phyloP scores from a whole-genome alignment of 1,140 invertebrate species.

The Mactra quadrangularis region DNA sequence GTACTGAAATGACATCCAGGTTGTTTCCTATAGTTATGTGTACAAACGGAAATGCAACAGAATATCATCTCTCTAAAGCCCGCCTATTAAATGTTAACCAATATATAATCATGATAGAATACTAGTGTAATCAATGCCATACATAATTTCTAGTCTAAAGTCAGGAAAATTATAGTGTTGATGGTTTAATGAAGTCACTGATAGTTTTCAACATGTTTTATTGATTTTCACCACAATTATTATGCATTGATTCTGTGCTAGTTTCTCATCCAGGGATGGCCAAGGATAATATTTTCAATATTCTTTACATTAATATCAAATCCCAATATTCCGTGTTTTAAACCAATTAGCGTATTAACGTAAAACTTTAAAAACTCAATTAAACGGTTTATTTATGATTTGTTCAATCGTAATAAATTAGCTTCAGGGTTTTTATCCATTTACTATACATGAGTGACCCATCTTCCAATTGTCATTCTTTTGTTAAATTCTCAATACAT shows the following conservation, averaged over 20 bases:
- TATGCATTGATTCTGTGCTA: constrained; percentile 51
- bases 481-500: constrained; percentile 17
- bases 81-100: no score
- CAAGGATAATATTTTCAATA: not conserved
- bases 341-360: not conserved
- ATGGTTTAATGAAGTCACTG: constrained; percentile 18
- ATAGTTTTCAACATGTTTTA: constrained; percentile 62
- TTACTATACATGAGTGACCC: constrained; percentile 25
- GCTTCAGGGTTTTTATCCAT: constrained; percentile 10
- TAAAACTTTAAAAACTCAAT: not conserved
- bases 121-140: no score
- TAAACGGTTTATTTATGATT: not conserved
- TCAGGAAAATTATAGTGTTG: no score
- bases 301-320: not conserved
- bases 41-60: no score
- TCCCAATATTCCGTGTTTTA: not conserved
- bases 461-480: constrained; percentile 50
- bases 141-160: no score
- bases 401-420: constrained; percentile 16
- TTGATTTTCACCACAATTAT: constrained; percentile 41
- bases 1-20: no score
- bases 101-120: no score
- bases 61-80: no score
- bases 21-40: no score
- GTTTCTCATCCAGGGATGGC: not conserved